These are phyloP conservation scores for Scolopax rusticola DNA, from an alignment of 2,797 vertebrate genomes.

Conservation along the genomic window DNA sequence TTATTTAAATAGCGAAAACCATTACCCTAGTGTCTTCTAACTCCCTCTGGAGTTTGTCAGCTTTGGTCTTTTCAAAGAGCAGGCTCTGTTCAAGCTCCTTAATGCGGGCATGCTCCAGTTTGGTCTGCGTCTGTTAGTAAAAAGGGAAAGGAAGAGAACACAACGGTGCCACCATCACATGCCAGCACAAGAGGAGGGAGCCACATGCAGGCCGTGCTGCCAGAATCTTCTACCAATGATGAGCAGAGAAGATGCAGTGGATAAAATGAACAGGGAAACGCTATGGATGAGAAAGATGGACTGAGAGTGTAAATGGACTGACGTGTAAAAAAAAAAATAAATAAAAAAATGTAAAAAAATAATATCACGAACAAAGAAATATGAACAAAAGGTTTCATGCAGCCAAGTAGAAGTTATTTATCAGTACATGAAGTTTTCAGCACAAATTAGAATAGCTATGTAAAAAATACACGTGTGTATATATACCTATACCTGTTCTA, in stretches of 20 bases:
- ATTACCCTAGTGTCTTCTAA: conserved; percentile 99
- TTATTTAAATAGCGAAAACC: conserved; percentile 87
- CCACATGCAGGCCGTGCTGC: conserved; percentile 88
- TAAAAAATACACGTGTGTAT: neutral
- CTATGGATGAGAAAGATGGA: conserved; percentile 63
- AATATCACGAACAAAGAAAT: conserved; percentile 50
- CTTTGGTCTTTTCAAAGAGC: conserved; percentile 99
- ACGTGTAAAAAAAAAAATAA: neutral
- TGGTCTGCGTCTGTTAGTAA: conserved; percentile 99
- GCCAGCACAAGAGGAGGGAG: conserved; percentile 90
- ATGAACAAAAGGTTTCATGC: conserved; percentile 80
- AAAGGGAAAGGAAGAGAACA: conserved; percentile 99
- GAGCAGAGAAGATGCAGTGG: conserved; percentile 72
- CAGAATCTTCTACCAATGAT: conserved; percentile 80
- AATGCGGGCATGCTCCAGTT: conserved; percentile 99
- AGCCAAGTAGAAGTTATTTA: conserved; percentile 79
- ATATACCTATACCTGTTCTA: conserved; percentile 23
- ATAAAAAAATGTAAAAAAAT: neutral
- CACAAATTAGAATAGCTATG: conserved; percentile 84
- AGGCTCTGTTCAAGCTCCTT: conserved; percentile 99
- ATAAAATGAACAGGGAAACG: conserved; percentile 57
- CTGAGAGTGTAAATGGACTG: conserved; percentile 49
- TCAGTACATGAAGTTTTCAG: conserved; percentile 80
- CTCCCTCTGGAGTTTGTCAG: conserved; percentile 99
- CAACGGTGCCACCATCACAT: conserved; percentile 99